Evolutionary conservation across 2,888 invertebrate species (phyloP).

Genomic region (Drosophila atroscutellata): DNA sequence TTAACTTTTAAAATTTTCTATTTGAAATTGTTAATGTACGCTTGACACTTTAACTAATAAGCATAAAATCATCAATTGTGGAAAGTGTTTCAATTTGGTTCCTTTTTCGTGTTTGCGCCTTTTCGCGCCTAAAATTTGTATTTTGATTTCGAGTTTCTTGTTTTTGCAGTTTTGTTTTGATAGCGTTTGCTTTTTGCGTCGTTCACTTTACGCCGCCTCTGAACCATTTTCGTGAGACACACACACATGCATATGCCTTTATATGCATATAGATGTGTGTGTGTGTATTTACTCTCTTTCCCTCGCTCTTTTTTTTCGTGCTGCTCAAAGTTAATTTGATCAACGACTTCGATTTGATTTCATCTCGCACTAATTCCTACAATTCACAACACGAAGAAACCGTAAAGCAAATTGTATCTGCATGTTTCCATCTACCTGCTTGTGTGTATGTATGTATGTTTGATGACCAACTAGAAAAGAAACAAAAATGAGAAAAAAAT

Average conservation of each 20-base stretch:
- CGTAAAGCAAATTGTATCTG: neutral
- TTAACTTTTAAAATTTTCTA: neutral
- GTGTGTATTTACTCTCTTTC: slow-evolving; percentile 1
- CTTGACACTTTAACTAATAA: neutral
- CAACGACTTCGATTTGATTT: slow-evolving; percentile 22
- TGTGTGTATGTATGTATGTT: no score
- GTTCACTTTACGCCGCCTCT: slow-evolving; percentile 28
- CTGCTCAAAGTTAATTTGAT: slow-evolving; percentile 17
- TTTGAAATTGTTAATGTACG: neutral
- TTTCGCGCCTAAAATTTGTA: slow-evolving; percentile 39
- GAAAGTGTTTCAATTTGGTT: neutral
- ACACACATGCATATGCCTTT: neutral
- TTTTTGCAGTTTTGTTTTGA: slow-evolving; percentile 64
- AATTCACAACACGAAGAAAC: slow-evolving; percentile 12
- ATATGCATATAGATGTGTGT: neutral
- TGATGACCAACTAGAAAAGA: slow-evolving; percentile 10
- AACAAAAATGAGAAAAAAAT: slow-evolving; percentile 37
- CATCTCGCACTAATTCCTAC: neutral
- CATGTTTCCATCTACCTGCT: neutral
- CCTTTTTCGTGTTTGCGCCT: slow-evolving; percentile 17
- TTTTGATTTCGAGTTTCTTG: slow-evolving; percentile 28
- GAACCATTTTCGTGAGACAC: slow-evolving; percentile 34
- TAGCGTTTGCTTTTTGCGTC: slow-evolving; percentile 50
- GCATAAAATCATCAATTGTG: neutral
- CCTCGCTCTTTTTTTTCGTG: neutral